phyloP scores from a whole-genome alignment of 1,140 invertebrate species.

The Aethina tumida region DNA sequence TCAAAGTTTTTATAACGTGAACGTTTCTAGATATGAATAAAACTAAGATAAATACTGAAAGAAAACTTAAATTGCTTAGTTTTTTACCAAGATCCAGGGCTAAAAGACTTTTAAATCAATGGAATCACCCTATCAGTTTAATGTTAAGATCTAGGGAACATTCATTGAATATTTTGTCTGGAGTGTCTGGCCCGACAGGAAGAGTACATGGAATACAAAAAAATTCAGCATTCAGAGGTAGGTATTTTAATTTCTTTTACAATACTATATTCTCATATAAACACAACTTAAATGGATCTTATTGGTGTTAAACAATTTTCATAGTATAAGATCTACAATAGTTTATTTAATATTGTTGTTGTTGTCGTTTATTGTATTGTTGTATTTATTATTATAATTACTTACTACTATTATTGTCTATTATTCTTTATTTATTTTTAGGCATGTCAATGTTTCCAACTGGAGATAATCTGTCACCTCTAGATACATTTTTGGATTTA shows the following conservation, averaged over 20 bases:
- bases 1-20: neutral
- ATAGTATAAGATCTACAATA: neutral
- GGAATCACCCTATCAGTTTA: slow-evolving; percentile 65
- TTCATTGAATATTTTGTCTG: slow-evolving; percentile 63
- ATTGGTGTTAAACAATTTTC: no score
- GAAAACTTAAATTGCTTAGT: slow-evolving; percentile 63
- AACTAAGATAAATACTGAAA: slow-evolving; percentile 47
- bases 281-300: no score
- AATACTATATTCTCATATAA: neutral
- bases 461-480: slow-evolving; percentile 60
- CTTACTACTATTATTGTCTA: no score
- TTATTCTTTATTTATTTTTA: no score
- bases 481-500: slow-evolving; percentile 75
- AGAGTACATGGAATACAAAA: slow-evolving; percentile 16
- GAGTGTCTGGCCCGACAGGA: slow-evolving; percentile 31
- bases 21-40: slow-evolving; percentile 54
- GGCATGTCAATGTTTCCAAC: slow-evolving; percentile 60
- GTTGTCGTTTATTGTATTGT: no score
- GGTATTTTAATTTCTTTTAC: slow-evolving; percentile 1
- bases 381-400: no score
- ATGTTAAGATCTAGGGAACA: slow-evolving; percentile 70
- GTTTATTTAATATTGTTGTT: neutral
- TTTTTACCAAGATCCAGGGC: slow-evolving; percentile 63
- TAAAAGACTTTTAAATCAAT: slow-evolving; percentile 64
- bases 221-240: slow-evolving; percentile 15